These are phyloP conservation scores for Baronia brevicornis DNA, from an alignment of 2,888 invertebrate species.

Conservation along the genomic window DNA sequence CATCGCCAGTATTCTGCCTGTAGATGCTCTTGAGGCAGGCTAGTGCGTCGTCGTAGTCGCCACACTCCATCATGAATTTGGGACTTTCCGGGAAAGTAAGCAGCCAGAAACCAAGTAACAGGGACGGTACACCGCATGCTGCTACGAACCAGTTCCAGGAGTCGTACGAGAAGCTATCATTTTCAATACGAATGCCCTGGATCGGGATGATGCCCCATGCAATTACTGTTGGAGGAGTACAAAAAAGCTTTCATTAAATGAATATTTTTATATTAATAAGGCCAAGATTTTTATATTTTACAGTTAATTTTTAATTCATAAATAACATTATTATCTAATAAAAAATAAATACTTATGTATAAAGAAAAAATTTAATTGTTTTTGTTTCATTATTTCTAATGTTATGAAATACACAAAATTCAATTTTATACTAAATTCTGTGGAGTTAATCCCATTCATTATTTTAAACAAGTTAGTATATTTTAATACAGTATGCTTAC, in stretches of 20 bases:
- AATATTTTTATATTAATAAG: too few species aligned
- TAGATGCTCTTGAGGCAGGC: slow-evolving; percentile 81
- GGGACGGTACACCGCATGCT: slow-evolving; percentile 82
- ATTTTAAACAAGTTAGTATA: too few species aligned
- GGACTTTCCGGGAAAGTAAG: slow-evolving; percentile 87
- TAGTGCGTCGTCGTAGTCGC: slow-evolving; percentile 85
- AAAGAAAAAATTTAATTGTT: too few species aligned
- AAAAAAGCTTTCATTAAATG: slow-evolving; percentile 4
- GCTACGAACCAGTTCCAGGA: slow-evolving; percentile 90
- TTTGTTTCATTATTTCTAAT: too few species aligned
- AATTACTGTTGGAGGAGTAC: slow-evolving; percentile 70
- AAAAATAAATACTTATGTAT: too few species aligned
- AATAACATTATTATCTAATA: too few species aligned
- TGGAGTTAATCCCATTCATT: too few species aligned
- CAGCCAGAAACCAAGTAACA: slow-evolving; percentile 81
- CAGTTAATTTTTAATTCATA: too few species aligned
- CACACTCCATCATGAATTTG: slow-evolving; percentile 87
- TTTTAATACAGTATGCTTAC: slow-evolving; percentile 75
- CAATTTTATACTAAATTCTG: too few species aligned
- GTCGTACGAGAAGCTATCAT: slow-evolving; percentile 78
- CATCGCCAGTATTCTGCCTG: slow-evolving; percentile 81
- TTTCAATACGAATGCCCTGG: slow-evolving; percentile 75
- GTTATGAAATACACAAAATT: too few species aligned
- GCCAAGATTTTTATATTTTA: too few species aligned
- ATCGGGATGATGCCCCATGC: slow-evolving; percentile 87